Evolutionary conservation across 2,888 invertebrate species (phyloP), one percentile per base, ranked within the genome.

Genomic region (Odontomyia ornata): DNA sequence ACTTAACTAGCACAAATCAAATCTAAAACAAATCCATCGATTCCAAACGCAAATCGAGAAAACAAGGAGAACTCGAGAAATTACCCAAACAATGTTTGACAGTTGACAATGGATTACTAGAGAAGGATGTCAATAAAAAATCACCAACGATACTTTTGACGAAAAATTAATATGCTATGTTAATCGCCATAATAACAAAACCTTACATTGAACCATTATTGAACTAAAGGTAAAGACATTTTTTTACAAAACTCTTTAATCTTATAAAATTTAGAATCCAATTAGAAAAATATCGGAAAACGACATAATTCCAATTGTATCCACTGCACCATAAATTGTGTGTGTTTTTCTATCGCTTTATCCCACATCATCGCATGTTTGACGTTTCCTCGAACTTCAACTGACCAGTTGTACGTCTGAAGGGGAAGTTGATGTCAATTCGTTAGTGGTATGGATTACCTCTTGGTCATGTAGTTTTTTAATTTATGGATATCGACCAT

Each of bases 351-450:
- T 47, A 13, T 69, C 13, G 15, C 4, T 23, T 23, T 23, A 27
- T 69, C 52, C 69, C 46, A 47, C 69, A 47, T 69, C 69, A 47
- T 47, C 25, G n/a, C 9, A 23, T 21, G 30, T 69, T 69, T 69
- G 69, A 69, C 69, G 27, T 69, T 69, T 69, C 47, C 52, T 11
- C n/a, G n/a, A 52, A 46, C 25, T 69, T 47, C 52, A 30, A 3
- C 9, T 46, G 27, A 23, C 46, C 46, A 69, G 47, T 46, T 69
- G 67, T 47, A 69, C 47, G n/a, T 4, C 21, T 46, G 69, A 15
- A 25, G 69, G 21, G 36, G 25, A n/a, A n/a, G 11, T 36, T 13
- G 18, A 60, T 13, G 60, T 21, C 60, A 60, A 23, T 7, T 15
- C 52, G 52, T 15, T 2, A 52, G 4, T 9, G 36, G 52, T 52